A percentile compares a stretch with the other conserved stretches of the same genome.
phyloP scores from a whole-genome alignment of 2,888 invertebrate species.

The Petrolisthes cinctipes region DNA sequence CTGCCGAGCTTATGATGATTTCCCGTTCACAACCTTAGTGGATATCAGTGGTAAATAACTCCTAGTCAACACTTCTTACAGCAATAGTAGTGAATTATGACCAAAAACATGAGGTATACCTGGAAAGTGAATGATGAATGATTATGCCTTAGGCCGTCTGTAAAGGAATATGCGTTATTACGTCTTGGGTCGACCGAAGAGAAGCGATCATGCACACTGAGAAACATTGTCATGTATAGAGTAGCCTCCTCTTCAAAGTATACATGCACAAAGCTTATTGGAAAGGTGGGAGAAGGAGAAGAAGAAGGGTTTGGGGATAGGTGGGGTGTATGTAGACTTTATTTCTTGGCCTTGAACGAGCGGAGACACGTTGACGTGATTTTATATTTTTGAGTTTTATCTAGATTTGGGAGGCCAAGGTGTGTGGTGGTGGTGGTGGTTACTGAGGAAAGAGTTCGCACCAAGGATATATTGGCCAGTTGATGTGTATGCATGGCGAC shows the following conservation, averaged over 20 bases:
- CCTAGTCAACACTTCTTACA: conserved; percentile 55
- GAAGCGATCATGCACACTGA: conserved; percentile 6
- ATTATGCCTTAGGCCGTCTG: conserved; percentile 30
- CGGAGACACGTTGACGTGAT: conserved; percentile 14
- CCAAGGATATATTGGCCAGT: neutral
- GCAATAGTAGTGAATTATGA: conserved; percentile 47
- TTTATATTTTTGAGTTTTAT: neutral
- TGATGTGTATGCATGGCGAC: neutral
- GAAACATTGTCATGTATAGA: conserved; percentile 30
- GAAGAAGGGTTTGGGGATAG: conserved; percentile 17
- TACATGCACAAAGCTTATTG: neutral
- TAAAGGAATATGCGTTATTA: neutral
- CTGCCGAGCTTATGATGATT: conserved; percentile 59
- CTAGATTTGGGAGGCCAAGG: neutral
- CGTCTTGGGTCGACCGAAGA: conserved; percentile 23
- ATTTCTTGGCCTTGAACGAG: conserved; percentile 20
- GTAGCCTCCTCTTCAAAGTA: conserved; percentile 21
- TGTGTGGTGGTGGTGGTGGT: neutral
- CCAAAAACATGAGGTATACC: neutral
- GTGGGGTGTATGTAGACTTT: conserved; percentile 6
- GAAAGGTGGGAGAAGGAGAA: conserved; percentile 5
- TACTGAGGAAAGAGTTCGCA: too few relatives aligned
- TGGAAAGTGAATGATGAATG: conserved; percentile 53
- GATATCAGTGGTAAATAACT: conserved; percentile 62
- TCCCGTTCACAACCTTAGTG: conserved; percentile 60